These are phyloP conservation scores for Lepidurus apus DNA, from an alignment of 1,140 invertebrate species.

Conservation along the genomic window DNA sequence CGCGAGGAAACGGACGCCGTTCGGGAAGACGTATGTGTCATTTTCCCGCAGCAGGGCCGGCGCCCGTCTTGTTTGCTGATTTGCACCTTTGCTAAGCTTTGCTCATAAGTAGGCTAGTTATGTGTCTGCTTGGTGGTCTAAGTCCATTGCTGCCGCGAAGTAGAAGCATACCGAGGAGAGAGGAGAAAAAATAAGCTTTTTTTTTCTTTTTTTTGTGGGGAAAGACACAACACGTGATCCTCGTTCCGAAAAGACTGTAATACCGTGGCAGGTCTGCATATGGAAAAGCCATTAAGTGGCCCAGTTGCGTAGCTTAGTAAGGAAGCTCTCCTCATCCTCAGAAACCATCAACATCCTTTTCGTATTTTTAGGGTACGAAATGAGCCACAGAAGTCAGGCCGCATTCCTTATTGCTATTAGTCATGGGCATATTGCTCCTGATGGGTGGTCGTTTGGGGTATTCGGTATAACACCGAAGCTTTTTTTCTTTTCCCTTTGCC, in stretches of 20 bases:
- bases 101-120: slow-evolving; percentile 2
- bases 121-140: background rate
- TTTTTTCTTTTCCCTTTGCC: background rate
- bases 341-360: slow-evolving; percentile 4
- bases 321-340: background rate
- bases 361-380: background rate
- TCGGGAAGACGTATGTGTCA: background rate
- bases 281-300: slow-evolving; percentile 21
- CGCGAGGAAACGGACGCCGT: background rate
- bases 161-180: background rate
- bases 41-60: background rate
- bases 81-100: slow-evolving; percentile 17
- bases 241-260: background rate
- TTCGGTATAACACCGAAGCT: background rate
- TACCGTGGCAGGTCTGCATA: slow-evolving; percentile 11
- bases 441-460: background rate
- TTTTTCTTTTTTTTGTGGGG: background rate
- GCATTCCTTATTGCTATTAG: slow-evolving; percentile 4
- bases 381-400: slow-evolving; percentile 4
- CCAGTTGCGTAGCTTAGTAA: background rate
- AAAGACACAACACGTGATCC: no score
- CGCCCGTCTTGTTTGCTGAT: background rate
- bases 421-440: background rate
- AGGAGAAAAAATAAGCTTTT: background rate
- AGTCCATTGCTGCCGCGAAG: background rate